Percentiles rank a stretch among this genome's conserved stretches.
These are phyloP conservation scores for Uropsilus gracilis DNA, from an alignment of 2,113 vertebrate genomes.

Conservation along the genomic window DNA sequence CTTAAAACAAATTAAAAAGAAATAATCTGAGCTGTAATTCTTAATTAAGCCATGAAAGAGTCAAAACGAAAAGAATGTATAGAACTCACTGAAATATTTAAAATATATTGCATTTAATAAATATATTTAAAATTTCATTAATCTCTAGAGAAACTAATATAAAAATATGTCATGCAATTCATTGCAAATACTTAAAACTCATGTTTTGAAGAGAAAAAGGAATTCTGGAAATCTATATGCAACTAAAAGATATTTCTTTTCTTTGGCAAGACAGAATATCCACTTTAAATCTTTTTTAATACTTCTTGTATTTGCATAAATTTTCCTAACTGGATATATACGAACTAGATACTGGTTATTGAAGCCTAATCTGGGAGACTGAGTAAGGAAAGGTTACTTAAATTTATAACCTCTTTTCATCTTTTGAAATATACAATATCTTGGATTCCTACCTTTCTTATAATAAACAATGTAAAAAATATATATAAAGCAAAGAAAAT, in stretches of 20 bases:
- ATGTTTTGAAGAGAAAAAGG: neutral
- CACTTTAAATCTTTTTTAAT: slow-evolving; percentile 32
- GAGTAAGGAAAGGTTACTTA: neutral
- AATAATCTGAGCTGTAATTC: neutral
- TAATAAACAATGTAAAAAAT: neutral
- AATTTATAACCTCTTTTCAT: neutral
- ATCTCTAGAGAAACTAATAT: neutral
- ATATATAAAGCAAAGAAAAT: neutral
- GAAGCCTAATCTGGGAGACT: neutral
- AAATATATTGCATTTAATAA: neutral
- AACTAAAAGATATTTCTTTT: slow-evolving; percentile 42
- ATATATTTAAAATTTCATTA: neutral
- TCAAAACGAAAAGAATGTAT: neutral
- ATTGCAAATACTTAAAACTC: neutral
- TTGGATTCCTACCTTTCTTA: neutral
- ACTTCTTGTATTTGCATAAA: neutral
- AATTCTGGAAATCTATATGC: neutral
- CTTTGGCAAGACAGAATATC: neutral
- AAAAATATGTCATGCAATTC: neutral
- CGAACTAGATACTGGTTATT: neutral
- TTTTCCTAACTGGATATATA: neutral
- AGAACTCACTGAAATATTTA: neutral
- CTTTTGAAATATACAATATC: neutral
- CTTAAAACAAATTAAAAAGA: neutral
- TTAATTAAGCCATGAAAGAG: neutral